Conservation (phyloP, 2,113 vertebrate genomes). For the Lates calcarifer region DNA sequence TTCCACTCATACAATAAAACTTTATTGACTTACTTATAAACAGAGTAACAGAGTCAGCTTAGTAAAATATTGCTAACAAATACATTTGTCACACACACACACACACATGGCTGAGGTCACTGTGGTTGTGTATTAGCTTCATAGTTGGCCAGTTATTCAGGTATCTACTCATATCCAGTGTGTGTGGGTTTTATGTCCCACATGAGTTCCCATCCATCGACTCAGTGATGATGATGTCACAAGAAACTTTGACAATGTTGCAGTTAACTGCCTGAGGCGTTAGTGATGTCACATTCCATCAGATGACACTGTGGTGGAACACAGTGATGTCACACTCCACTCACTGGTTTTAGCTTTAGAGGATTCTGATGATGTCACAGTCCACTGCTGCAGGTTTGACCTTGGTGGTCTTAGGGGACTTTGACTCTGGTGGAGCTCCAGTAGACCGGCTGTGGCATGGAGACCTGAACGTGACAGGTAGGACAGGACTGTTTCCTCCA, state of each 20-base stretch:
- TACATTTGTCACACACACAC: no score
- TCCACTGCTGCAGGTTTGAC: background rate
- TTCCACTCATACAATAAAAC: background rate
- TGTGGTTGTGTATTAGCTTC: constrained; percentile 17
- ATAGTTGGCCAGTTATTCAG: background rate
- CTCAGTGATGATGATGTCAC: background rate
- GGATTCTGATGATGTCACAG: background rate
- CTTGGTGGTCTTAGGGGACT: constrained; percentile 66
- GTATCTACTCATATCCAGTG: background rate
- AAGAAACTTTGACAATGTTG: no score
- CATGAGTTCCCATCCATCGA: background rate
- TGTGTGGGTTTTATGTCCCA: background rate
- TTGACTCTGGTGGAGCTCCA: constrained; percentile 73
- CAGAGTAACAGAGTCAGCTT: background rate
- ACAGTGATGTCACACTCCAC: no score
- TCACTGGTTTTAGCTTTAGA: background rate
- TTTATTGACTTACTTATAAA: constrained; percentile 5
- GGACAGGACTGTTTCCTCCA: constrained; percentile 80
- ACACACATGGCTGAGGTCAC: background rate
- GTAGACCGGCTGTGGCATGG: constrained; percentile 71
- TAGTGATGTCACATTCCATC: no score
- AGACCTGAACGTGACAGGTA: constrained; percentile 69
- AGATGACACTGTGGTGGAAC: no score
- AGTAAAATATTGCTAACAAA: background rate
- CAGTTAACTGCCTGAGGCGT: no score